These are phyloP conservation scores for Bombus ignitus DNA, from an alignment of 1,140 invertebrate species.

Conservation along the genomic window DNA sequence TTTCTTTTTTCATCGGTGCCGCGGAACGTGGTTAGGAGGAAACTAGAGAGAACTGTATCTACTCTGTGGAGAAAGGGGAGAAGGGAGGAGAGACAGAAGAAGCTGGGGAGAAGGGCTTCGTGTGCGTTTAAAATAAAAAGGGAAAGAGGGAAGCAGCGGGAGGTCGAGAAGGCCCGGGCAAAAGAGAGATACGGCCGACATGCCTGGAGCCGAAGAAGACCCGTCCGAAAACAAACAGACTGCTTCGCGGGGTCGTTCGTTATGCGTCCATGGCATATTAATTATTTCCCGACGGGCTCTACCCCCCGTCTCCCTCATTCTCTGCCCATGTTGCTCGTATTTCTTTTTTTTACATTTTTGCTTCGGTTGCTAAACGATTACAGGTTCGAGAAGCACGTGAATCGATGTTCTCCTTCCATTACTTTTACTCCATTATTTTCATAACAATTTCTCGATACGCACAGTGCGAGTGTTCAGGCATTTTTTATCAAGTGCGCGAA, in stretches of 20 bases:
- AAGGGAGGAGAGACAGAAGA: conserved; percentile 31
- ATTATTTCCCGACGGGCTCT: conserved; percentile 72
- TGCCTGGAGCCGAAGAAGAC: conserved; percentile 60
- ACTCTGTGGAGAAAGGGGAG: conserved; percentile 12
- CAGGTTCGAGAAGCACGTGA: conserved; percentile 18
- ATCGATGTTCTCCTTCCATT: conserved; percentile 6
- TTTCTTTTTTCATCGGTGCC: not conserved
- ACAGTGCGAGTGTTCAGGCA: too few relatives aligned
- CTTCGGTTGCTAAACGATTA: conserved; percentile 46
- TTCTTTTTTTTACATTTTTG: conserved; percentile 39
- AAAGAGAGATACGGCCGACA: conserved; percentile 63
- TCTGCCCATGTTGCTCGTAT: conserved; percentile 18
- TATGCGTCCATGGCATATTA: conserved; percentile 78
- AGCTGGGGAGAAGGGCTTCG: conserved; percentile 38
- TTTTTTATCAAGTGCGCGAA: too few relatives aligned
- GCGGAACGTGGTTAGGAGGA: not conserved
- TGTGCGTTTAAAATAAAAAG: conserved; percentile 71
- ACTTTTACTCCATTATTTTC: not conserved
- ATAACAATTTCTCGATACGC: not conserved
- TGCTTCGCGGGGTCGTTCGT: conserved; percentile 73
- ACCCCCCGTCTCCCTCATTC: conserved; percentile 18
- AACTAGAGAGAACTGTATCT: conserved; percentile 7
- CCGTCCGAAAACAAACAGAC: conserved; percentile 77
- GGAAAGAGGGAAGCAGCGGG: conserved; percentile 66
- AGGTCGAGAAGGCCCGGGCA: conserved; percentile 66